phyloP scores from a whole-genome alignment of 1,140 invertebrate species.

The Diprion similis region DNA sequence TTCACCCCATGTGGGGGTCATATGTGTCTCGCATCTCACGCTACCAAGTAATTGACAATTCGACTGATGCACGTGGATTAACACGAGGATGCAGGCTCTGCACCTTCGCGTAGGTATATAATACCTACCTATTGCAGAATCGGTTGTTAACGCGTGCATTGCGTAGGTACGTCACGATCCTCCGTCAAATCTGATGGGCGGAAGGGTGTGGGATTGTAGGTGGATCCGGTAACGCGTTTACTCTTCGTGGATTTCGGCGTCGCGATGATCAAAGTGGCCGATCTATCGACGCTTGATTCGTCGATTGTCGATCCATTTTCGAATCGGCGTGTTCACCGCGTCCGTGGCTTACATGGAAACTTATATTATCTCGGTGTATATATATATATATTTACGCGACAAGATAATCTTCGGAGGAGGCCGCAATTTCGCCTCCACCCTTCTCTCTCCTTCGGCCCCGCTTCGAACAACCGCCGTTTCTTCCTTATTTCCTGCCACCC shows the following conservation, averaged over 20 bases:
- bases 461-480: neutral
- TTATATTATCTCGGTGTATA: neutral
- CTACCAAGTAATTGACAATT: slow-evolving; percentile 3
- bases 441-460: neutral
- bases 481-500: slow-evolving; percentile 6
- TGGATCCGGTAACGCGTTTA: no score
- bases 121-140: no score
- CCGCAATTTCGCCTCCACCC: neutral
- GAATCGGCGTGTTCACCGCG: no score
- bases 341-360: neutral
- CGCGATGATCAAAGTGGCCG: no score
- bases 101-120: neutral
- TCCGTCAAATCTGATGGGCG: neutral
- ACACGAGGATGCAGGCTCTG: neutral
- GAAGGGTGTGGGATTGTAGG: no score
- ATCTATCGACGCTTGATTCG: no score
- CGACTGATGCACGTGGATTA: slow-evolving; percentile 3
- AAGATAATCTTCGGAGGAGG: slow-evolving; percentile 1
- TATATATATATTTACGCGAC: neutral
- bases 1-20: neutral
- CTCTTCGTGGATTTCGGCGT: no score
- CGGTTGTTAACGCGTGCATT: no score
- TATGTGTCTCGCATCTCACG: neutral
- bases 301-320: no score
- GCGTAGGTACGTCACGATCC: neutral